Percentiles rank a stretch among this genome's conserved stretches.
These are phyloP conservation scores for Lutjanus erythropterus DNA, from an alignment of 2,113 vertebrate species.

Conservation along the genomic window DNA sequence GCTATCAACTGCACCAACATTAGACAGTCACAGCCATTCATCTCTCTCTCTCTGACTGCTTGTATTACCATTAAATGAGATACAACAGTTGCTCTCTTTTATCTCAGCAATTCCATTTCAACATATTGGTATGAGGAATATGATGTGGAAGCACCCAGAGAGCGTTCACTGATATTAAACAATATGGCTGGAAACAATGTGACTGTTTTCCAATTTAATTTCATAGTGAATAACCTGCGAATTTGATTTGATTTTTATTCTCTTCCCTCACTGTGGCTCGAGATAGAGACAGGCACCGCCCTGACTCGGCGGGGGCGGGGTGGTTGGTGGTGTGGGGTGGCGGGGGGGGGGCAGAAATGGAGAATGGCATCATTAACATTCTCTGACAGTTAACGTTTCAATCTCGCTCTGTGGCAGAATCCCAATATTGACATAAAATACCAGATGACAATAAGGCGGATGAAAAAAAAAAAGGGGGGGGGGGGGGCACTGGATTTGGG, in stretches of 20 bases:
- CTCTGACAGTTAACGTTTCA: conserved; percentile 83
- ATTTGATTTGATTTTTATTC: conserved; percentile 80
- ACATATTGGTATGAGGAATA: conserved; percentile 73
- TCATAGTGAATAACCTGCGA: conserved; percentile 83
- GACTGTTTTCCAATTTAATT: conserved; percentile 84
- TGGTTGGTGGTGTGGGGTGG: not conserved
- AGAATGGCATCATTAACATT: conserved; percentile 82
- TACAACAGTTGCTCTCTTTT: conserved; percentile 73
- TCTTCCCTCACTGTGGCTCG: conserved; percentile 41
- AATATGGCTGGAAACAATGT: conserved; percentile 77
- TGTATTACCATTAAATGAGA: conserved; percentile 74
- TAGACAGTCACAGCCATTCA: conserved; percentile 42
- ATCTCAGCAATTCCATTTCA: conserved; percentile 82
- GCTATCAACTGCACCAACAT: conserved; percentile 52
- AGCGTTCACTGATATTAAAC: conserved; percentile 82
- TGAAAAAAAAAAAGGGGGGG: not conserved
- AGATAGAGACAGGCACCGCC: conserved; percentile 45
- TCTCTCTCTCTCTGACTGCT: conserved; percentile 45
- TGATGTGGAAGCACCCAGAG: conserved; percentile 72
- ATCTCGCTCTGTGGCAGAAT: conserved; percentile 72
- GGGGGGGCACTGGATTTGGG: conserved; percentile 42
- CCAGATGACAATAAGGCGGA: conserved; percentile 64
- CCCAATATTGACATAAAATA: conserved; percentile 75
- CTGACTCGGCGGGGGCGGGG: not conserved
- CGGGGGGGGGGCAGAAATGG: conserved; percentile 51